Evolutionary conservation across 2,797 vertebrate species (phyloP).

Genomic region (Sphaeramia orbicularis): DNA sequence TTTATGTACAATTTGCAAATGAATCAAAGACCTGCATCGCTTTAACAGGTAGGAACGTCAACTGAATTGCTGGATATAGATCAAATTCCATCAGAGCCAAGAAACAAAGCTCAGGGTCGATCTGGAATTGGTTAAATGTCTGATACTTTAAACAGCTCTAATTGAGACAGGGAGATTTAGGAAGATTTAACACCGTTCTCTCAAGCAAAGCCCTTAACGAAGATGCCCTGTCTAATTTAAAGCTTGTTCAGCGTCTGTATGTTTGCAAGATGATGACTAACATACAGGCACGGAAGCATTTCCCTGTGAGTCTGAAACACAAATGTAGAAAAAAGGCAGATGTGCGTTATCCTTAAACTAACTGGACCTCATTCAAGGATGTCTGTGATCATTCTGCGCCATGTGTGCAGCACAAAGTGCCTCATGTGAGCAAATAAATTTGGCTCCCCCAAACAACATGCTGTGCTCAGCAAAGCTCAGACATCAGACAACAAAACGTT

Average conservation of each 20-base stretch:
- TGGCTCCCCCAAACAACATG: slow-evolving; percentile 30
- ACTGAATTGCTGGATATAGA: slow-evolving; percentile 28
- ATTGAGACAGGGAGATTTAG: slow-evolving; percentile 63
- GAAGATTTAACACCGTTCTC: slow-evolving; percentile 63
- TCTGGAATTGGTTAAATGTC: slow-evolving; percentile 62
- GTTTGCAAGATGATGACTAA: slow-evolving; percentile 46
- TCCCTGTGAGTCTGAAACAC: slow-evolving; percentile 2
- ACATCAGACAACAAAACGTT: slow-evolving; percentile 56
- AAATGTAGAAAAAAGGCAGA: slow-evolving; percentile 23
- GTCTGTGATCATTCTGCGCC: slow-evolving; percentile 33
- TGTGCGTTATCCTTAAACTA: slow-evolving; percentile 19
- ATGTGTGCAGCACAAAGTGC: neutral
- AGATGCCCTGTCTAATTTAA: slow-evolving; percentile 58
- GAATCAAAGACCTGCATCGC: neutral
- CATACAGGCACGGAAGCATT: slow-evolving; percentile 9
- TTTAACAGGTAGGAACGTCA: slow-evolving; percentile 35
- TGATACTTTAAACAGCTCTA: slow-evolving; percentile 69
- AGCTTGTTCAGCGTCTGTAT: slow-evolving; percentile 46
- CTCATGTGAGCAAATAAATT: slow-evolving; percentile 37
- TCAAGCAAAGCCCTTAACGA: slow-evolving; percentile 58
- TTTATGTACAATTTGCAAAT: slow-evolving; percentile 38
- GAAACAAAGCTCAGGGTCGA: slow-evolving; percentile 46
- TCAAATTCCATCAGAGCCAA: slow-evolving; percentile 54
- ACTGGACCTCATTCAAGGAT: slow-evolving; percentile 5
- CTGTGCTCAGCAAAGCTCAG: slow-evolving; percentile 57